These are phyloP conservation scores for Holothuria glaberrima DNA, from an alignment of 35 echinoderm and acorn worm species.

Conservation along the genomic window DNA sequence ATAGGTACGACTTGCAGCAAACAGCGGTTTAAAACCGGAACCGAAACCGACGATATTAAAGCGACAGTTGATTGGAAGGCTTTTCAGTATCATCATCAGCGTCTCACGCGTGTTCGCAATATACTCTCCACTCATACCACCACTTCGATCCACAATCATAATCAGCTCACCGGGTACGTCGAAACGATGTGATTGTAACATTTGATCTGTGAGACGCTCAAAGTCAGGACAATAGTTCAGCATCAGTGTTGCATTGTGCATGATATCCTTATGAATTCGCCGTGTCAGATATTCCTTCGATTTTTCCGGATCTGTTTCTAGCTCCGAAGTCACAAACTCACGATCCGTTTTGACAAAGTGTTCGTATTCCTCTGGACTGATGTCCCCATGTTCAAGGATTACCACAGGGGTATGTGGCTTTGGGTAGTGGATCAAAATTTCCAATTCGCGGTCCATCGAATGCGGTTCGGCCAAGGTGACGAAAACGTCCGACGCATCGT, in stretches of 20 bases:
- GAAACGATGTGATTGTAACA: constrained; percentile 73
- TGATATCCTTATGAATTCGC: constrained; percentile 94
- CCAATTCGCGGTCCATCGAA: constrained; percentile 80
- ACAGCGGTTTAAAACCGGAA: constrained; percentile 87
- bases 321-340: constrained; percentile 64
- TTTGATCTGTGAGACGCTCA: constrained; percentile 77
- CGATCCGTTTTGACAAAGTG: constrained; percentile 84
- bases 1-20: constrained; percentile 92
- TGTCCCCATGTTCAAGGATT: constrained; percentile 96
- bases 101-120: constrained; percentile 95
- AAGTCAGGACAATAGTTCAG: constrained; percentile 96
- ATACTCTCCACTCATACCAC: constrained; percentile 96
- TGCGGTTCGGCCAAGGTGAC: constrained; percentile 97
- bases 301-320: constrained; percentile 42
- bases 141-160: constrained; percentile 89
- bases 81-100: constrained; percentile 93
- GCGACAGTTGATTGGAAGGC: constrained; percentile 84
- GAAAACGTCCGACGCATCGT: constrained; percentile 95
- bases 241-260: constrained; percentile 95
- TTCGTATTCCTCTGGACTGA: constrained; percentile 89
- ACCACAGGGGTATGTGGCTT: constrained; percentile 89
- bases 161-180: constrained; percentile 96
- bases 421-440: constrained; percentile 78
- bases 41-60: constrained; percentile 98
- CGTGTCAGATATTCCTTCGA: constrained; percentile 62